Evolutionary conservation across 1,140 invertebrate genomes (phyloP), one percentile per base, ranked within the genome.

Genomic region (Drosophila elegans): DNA sequence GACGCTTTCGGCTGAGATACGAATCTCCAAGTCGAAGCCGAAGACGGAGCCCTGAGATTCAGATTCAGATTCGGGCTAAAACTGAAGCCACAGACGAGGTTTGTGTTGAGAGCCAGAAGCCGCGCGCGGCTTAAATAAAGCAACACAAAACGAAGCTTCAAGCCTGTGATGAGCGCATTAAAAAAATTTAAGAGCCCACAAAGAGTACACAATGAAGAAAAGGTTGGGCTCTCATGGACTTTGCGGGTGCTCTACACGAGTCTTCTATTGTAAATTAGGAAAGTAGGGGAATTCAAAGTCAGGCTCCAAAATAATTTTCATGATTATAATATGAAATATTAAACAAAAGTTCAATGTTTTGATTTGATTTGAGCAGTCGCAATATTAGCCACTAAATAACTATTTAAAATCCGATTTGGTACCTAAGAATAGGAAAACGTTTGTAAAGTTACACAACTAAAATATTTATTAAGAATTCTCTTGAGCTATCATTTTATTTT

Each of bases 181-280:
- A 80, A 85, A 76, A 77, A 80, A 80, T 84, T 79, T 84, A 84
- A 84, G 83, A 84, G 80, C 44, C 80, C 71, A 71, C 75, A 83
- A 83, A 80, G 72, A 60, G 75, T 83, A 46, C 36, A 44, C 59
- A 52, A 29, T 39, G 21, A 41, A 57, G 29, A 51, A 46, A 34
- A 41, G 38, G 25, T 21, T 39, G 10, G 29, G 45, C 16, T 29
- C 1, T 7, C 13, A 44, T 0, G 4, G 38, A 62, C 45, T 46
- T 57, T 29, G 38, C 25, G 61, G 44, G 79, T 80, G 27, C 48
- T 46, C 82, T 83, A 75, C 78, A 16, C 2, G 13, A 12, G 21
- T 3, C 21, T 53, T 5, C 4, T 11, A 2, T 9, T 0, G 9
- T 4, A 4, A 38, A 21, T 38, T 38, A 10, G 3, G 36, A 12